These are phyloP conservation scores for Hirtodrosophila trivittata DNA, from an alignment of 2,888 invertebrate genomes.

Conservation along the genomic window DNA sequence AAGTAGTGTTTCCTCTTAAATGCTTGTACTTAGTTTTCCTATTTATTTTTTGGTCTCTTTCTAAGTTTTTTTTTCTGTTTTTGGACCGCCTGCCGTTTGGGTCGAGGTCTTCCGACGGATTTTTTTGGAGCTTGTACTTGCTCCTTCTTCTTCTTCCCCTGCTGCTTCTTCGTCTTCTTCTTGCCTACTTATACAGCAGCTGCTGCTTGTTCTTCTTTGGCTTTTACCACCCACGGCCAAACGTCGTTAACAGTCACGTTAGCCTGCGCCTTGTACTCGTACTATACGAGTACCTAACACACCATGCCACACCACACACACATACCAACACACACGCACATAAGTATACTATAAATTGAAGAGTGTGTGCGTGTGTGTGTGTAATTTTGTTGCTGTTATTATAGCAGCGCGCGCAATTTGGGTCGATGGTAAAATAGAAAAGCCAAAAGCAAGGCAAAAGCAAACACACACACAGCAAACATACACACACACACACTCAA, in stretches of 20 bases:
- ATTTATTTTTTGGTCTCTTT: neutral
- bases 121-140: slow-evolving; percentile 22
- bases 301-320: slow-evolving; percentile 23
- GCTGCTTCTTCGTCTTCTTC: slow-evolving; percentile 45
- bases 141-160: slow-evolving; percentile 32
- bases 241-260: slow-evolving; percentile 78
- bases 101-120: slow-evolving; percentile 67
- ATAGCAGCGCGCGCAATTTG: slow-evolving; percentile 73
- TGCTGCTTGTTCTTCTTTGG: slow-evolving; percentile 38
- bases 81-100: slow-evolving; percentile 76
- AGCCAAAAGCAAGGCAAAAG: slow-evolving; percentile 71
- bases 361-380: slow-evolving; percentile 35
- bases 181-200: slow-evolving; percentile 24
- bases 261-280: slow-evolving; percentile 52
- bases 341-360: slow-evolving; percentile 28
- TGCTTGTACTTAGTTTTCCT: slow-evolving; percentile 39
- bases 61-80: slow-evolving; percentile 16
- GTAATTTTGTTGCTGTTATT: slow-evolving; percentile 53
- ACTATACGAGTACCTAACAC: slow-evolving; percentile 21
- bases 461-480: slow-evolving; percentile 27
- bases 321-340: slow-evolving; percentile 29
- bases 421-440: slow-evolving; percentile 80
- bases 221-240: slow-evolving; percentile 61
- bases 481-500: slow-evolving; percentile 10
- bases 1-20: slow-evolving; percentile 41